Base-by-base conservation (phyloP, 2,797 vertebrate genomes). In the Microchirus variegatus region DNA sequence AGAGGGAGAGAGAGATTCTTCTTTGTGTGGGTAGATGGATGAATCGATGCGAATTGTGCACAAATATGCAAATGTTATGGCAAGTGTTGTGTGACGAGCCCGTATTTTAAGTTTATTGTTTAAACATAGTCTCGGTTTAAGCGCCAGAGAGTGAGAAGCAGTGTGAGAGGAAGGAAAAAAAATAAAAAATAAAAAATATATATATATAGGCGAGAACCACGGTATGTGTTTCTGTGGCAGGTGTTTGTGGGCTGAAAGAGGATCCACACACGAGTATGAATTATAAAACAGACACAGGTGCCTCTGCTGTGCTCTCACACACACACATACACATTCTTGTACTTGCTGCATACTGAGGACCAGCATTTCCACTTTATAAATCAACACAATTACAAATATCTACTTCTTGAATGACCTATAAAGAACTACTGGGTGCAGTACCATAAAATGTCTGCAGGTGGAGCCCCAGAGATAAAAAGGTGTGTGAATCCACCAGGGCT, bases 241-340 rank as follows among this genome's bases (percentile, higher is more conserved):
- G 82, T 88, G 86, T 89, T 78, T 83, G 77, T 80, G 79, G 78
- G 63, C 84, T 86, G 85, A 82, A 88, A 88, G 81, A 85, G 71
- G 87, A 89, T 84, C 82, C 84, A 87, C 86, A 87, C 86, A 80
- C 67, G 71, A 86, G 80, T 84, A 84, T 87, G 83, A 90, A 91
- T 91, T 85, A 88, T 89, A 90, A 88, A 90, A 82, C 75, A 83
- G 78, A 78, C 66, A 67, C 57, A 7, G 68, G 73, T 65, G 72
- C 68, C 70, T 81, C 63, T 50, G 66, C 73, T 55, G 47, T 43
- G 35, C 43, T 4, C 59, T 46, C 76, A 9, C 35, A 4, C 50
- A 13, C 78, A 9, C 35, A 4, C 50, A 13, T n/a, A n/a, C n/a
- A n/a, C n/a, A n/a, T n/a, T n/a, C n/a, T n/a, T n/a, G n/a, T n/a